Evolutionary conservation across 2,888 invertebrate genomes (phyloP).

Genomic region (Drosophila gaucha): DNA sequence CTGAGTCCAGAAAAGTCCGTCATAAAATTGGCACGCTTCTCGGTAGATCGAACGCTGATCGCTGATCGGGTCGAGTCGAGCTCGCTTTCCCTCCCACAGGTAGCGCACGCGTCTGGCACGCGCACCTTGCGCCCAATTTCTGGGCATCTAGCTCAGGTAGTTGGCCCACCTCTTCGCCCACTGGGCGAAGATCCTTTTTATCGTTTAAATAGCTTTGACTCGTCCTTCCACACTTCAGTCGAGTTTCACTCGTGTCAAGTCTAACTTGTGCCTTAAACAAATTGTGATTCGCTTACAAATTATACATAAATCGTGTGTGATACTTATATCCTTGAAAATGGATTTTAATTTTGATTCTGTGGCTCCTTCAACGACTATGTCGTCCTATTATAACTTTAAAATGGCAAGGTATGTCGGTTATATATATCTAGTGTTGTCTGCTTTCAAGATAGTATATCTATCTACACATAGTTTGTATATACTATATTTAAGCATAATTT

Average conservation of each 20-base stretch:
- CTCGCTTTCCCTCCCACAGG: constrained; percentile 27
- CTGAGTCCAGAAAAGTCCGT: constrained; percentile 39
- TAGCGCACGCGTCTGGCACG: constrained; percentile 72
- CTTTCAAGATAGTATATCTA: background rate
- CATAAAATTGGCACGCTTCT: constrained; percentile 56
- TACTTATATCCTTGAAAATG: constrained; percentile 44
- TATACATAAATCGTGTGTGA: constrained; percentile 20
- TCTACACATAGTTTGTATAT: background rate
- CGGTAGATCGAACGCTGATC: constrained; percentile 39
- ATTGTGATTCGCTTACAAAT: constrained; percentile 41
- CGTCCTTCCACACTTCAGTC: constrained; percentile 48
- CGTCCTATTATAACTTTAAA: constrained; percentile 67
- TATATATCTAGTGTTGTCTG: background rate
- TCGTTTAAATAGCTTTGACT: constrained; percentile 60
- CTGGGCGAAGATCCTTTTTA: constrained; percentile 9
- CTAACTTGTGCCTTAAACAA: constrained; percentile 60
- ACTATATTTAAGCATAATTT: constrained; percentile 31
- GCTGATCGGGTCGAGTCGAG: constrained; percentile 23
- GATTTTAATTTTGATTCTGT: constrained; percentile 59
- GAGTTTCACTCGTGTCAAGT: constrained; percentile 77
- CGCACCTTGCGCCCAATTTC: constrained; percentile 34
- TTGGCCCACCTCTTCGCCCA: constrained; percentile 2
- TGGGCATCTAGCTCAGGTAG: constrained; percentile 26
- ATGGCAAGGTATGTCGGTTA: constrained; percentile 65
- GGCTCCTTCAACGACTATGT: constrained; percentile 64